phyloP scores from a whole-genome alignment of 1,140 invertebrate genomes.

The Eciton burchellii region DNA sequence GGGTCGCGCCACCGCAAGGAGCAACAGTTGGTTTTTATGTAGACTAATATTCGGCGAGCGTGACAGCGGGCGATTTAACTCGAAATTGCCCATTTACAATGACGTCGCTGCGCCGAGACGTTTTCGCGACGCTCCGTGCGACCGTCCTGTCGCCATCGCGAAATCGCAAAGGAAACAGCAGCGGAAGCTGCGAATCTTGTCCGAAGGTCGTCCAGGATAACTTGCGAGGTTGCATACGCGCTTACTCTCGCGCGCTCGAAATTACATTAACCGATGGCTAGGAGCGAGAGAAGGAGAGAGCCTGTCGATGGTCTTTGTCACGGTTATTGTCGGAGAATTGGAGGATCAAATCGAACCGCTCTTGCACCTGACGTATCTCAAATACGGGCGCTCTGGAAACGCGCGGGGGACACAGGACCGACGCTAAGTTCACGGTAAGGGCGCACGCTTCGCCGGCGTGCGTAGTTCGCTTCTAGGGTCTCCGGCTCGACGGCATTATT shows the following conservation, averaged over 20 bases:
- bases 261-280: neutral
- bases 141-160: slow-evolving; percentile 29
- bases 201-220: too few species aligned
- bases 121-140: slow-evolving; percentile 7
- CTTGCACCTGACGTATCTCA: slow-evolving; percentile 75
- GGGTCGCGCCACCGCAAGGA: slow-evolving; percentile 67
- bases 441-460: slow-evolving; percentile 55
- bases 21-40: slow-evolving; percentile 77
- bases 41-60: slow-evolving; percentile 75
- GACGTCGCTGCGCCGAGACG: slow-evolving; percentile 30
- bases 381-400: slow-evolving; percentile 55
- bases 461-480: slow-evolving; percentile 60
- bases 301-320: slow-evolving; percentile 43
- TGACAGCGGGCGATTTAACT: slow-evolving; percentile 73
- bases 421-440: slow-evolving; percentile 67
- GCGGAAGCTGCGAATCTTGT: too few species aligned
- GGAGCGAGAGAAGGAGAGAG: slow-evolving; percentile 19
- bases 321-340: slow-evolving; percentile 69
- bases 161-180: neutral
- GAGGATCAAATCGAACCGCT: slow-evolving; percentile 70
- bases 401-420: slow-evolving; percentile 46
- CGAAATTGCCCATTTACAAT: slow-evolving; percentile 63
- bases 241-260: too few species aligned
- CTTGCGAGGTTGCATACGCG: too few species aligned
- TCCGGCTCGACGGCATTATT: slow-evolving; percentile 69